These are phyloP conservation scores for Podotricha telesiphe DNA, from an alignment of 2,888 invertebrate species.

Conservation along the genomic window DNA sequence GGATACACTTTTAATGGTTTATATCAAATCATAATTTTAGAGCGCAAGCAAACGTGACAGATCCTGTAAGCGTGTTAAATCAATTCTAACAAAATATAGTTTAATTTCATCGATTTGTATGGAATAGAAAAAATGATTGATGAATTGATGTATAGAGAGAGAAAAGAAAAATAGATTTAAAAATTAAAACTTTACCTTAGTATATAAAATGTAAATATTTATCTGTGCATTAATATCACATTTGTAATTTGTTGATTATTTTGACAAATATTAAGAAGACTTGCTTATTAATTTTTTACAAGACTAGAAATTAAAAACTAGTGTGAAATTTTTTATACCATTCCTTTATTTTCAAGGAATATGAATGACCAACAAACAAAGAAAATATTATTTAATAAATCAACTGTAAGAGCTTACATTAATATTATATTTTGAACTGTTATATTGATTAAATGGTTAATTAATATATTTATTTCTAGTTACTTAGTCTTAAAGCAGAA, in stretches of 20 bases:
- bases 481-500: slow-evolving; percentile 95
- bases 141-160: no score
- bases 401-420: slow-evolving; percentile 69
- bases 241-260: neutral
- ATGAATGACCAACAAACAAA: slow-evolving; percentile 71
- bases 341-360: slow-evolving; percentile 4
- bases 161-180: no score
- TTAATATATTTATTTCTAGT: slow-evolving; percentile 49
- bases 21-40: no score
- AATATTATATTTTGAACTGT: neutral
- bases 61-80: no score
- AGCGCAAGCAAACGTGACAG: no score
- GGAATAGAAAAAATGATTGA: no score
- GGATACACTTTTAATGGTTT: no score
- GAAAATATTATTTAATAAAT: slow-evolving; percentile 80
- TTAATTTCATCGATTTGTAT: no score
- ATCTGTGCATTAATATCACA: neutral
- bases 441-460: no score
- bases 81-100: no score
- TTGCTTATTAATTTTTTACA: no score
- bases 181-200: no score
- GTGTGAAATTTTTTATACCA: neutral
- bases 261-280: neutral
- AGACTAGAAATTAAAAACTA: neutral
- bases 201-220: neutral